phyloP scores from a whole-genome alignment of 2,113 vertebrate species.

The Nesoenas mayeri region DNA sequence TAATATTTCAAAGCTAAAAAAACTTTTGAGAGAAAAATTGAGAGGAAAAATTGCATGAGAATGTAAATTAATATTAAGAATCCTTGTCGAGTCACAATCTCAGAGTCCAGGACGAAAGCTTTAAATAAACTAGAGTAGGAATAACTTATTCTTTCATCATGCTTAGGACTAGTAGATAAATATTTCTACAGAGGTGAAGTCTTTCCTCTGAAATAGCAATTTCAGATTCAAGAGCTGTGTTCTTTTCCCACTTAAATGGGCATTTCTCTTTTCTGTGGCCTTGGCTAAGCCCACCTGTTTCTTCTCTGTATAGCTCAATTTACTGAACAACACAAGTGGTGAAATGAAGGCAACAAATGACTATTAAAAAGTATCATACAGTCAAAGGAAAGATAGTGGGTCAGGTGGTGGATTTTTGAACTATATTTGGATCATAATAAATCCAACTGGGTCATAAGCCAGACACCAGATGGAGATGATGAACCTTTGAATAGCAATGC shows the following conservation, averaged over 20 bases:
- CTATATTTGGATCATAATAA: background rate
- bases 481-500: background rate
- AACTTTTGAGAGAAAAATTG: background rate
- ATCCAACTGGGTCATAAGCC: background rate
- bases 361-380: background rate
- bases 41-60: background rate
- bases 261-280: background rate
- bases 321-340: background rate
- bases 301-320: background rate
- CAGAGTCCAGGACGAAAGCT: background rate
- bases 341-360: background rate
- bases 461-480: background rate
- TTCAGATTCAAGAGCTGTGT: background rate
- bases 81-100: background rate
- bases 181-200: background rate
- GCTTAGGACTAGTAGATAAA: background rate
- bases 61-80: background rate
- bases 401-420: rapidly evolving
- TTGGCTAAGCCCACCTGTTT: background rate
- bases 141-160: background rate
- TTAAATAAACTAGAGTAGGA: too few relatives aligned
- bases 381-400: background rate
- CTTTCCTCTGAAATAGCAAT: background rate
- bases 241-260: background rate
- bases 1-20: background rate